phyloP scores from a whole-genome alignment of 2,113 vertebrate genomes.

The Triplophysa siluroides region DNA sequence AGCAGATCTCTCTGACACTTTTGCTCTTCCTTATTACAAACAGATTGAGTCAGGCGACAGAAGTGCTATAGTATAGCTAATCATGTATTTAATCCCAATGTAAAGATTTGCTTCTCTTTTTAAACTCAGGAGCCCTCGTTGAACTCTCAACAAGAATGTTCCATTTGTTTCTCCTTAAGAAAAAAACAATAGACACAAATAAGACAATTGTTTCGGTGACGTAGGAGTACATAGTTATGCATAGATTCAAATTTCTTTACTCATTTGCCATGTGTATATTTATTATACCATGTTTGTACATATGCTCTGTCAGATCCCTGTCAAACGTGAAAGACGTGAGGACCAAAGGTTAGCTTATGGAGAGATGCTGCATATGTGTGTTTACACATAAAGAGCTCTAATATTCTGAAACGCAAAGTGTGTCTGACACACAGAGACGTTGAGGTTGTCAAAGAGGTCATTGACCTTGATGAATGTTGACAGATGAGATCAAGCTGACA shows the following conservation, averaged over 20 bases:
- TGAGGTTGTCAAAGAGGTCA: background rate
- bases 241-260: background rate
- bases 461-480: conserved; percentile 27
- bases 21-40: background rate
- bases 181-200: too few relatives aligned
- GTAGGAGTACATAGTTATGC: too few relatives aligned
- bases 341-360: background rate
- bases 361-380: background rate
- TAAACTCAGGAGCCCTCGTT: background rate
- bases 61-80: background rate
- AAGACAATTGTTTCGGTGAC: too few relatives aligned
- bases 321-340: conserved; percentile 8
- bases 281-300: background rate
- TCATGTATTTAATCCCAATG: too few relatives aligned
- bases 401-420: background rate
- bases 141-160: too few relatives aligned
- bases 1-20: background rate
- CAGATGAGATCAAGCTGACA: conserved; percentile 11
- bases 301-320: background rate
- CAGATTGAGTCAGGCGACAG: background rate
- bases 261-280: background rate
- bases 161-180: background rate
- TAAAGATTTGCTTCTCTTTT: background rate
- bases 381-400: background rate
- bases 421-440: background rate